Conservation (phyloP, 2,888 invertebrate genomes). For the Nematopogon swammerdamellus region DNA sequence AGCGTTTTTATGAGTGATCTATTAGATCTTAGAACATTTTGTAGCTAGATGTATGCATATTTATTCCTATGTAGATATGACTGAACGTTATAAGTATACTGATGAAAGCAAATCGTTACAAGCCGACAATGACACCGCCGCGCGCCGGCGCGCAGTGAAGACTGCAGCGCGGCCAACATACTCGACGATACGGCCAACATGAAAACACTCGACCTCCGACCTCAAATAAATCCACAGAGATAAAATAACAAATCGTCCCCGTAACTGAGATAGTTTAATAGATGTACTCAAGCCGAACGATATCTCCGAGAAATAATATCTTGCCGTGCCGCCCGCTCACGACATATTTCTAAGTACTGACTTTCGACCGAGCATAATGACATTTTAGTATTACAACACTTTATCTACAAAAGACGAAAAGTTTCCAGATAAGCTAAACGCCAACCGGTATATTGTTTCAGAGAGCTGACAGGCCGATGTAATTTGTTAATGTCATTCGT, state of each 20-base stretch:
- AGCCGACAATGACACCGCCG: too few species aligned
- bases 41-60: too few species aligned
- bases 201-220: conserved; percentile 20
- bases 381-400: conserved; percentile 54
- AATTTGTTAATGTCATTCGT: conserved; percentile 49
- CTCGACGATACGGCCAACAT: neutral
- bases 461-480: conserved; percentile 47
- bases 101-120: too few species aligned
- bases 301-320: conserved; percentile 40
- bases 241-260: conserved; percentile 48
- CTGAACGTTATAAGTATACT: too few species aligned
- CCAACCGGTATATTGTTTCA: conserved; percentile 54
- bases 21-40: too few species aligned
- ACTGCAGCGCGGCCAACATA: too few species aligned
- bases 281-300: conserved; percentile 26
- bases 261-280: conserved; percentile 36
- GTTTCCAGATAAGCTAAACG: conserved; percentile 51
- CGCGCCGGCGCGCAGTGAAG: too few species aligned
- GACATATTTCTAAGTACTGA: too few species aligned
- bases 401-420: conserved; percentile 52
- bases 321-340: conserved; percentile 5
- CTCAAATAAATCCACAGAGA: conserved; percentile 43
- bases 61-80: too few species aligned
- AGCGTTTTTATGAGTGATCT: too few species aligned
- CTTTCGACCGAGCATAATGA: conserved; percentile 43